Percentiles rank a stretch among this genome's conserved stretches.
Conservation (phyloP, 2,888 invertebrate species). For the Amphipyra tragopoginis region DNA sequence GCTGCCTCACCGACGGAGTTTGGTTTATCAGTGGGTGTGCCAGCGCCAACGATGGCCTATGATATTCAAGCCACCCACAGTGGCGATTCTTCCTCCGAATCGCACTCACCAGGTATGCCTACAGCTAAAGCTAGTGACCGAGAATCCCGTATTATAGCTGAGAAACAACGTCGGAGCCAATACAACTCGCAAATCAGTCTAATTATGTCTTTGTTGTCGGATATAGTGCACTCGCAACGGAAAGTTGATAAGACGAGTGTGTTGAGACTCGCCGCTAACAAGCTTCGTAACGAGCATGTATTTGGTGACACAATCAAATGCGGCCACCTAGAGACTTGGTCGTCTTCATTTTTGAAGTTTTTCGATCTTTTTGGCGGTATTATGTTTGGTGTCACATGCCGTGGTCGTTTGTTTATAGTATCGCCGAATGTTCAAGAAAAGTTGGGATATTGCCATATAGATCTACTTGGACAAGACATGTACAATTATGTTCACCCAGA, state of each 20-base stretch:
- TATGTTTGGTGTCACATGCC: slow-evolving; percentile 94
- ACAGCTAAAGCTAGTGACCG: slow-evolving; percentile 92
- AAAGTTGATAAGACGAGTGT: slow-evolving; percentile 97
- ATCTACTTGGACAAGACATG: slow-evolving; percentile 96
- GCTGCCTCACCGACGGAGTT: slow-evolving; percentile 68
- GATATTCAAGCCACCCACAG: slow-evolving; percentile 70
- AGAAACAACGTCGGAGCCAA: slow-evolving; percentile 97
- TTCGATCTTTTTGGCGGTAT: slow-evolving; percentile 94
- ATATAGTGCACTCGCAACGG: slow-evolving; percentile 94
- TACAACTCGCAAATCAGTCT: slow-evolving; percentile 96
- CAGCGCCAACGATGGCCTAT: slow-evolving; percentile 66
- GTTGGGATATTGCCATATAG: slow-evolving; percentile 96
- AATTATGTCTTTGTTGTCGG: slow-evolving; percentile 95
- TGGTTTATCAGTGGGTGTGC: slow-evolving; percentile 71
- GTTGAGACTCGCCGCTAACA: slow-evolving; percentile 95
- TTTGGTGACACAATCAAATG: slow-evolving; percentile 89
- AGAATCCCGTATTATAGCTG: slow-evolving; percentile 96
- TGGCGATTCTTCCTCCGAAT: slow-evolving; percentile 85
- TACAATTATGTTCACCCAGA: slow-evolving; percentile 95
- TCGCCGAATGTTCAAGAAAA: slow-evolving; percentile 95
- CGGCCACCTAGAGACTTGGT: slow-evolving; percentile 85
- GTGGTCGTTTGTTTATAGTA: slow-evolving; percentile 95
- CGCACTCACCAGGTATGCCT: slow-evolving; percentile 81
- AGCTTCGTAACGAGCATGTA: slow-evolving; percentile 94
- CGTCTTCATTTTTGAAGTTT: slow-evolving; percentile 90